Evolutionary conservation across 2,797 vertebrate genomes (phyloP), one percentile per base, ranked within the genome.

Genomic region (Lycodopsis pacificus): DNA sequence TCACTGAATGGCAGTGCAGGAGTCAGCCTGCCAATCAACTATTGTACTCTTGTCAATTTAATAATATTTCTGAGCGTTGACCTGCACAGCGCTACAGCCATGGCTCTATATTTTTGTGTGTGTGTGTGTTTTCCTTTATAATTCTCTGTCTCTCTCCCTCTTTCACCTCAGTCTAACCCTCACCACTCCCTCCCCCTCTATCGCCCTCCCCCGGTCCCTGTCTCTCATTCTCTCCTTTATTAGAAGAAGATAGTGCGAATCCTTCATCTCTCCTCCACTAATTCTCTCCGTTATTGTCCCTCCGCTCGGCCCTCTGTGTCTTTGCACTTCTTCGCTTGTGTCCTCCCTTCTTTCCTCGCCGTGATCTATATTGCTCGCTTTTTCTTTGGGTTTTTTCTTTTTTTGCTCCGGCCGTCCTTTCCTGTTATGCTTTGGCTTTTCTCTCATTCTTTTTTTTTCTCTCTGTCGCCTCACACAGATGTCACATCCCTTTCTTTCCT

Each of bases 211-310:
- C 80, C 63, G 34, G 77, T 86, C 89, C 80, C 86, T 80, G 83
- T 94, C 93, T 93, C 92, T 91, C 91, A 90, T 91, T 93, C 87
- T 89, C 82, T 84, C 85, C 87, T 89, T 95, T 95, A 94, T 95
- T 95, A 91, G 92, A 93, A 94, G 94, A 94, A 93, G 91, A 94
- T 91, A 91, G 92, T 78, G 87, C 81, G 89, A 94, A 95, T 95
- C 92, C 91, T 93, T 95, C 94, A 94, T 94, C 92, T 92, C 92
- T 94, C 86, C 85, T 91, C 81, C 86, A 90, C 91, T 95, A 92
- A 94, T 94, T 93, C 91, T 90, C 89, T 81, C 76, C 59, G 79
- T 94, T 94, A 94, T 94, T 94, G 92, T 91, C 82, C 84, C 75
- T 57, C 80, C 36, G 56, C 81, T 84, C 54, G 8, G 58, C 76